Conservation (phyloP, 2,888 invertebrate species). For the Pheosia gnoma region DNA sequence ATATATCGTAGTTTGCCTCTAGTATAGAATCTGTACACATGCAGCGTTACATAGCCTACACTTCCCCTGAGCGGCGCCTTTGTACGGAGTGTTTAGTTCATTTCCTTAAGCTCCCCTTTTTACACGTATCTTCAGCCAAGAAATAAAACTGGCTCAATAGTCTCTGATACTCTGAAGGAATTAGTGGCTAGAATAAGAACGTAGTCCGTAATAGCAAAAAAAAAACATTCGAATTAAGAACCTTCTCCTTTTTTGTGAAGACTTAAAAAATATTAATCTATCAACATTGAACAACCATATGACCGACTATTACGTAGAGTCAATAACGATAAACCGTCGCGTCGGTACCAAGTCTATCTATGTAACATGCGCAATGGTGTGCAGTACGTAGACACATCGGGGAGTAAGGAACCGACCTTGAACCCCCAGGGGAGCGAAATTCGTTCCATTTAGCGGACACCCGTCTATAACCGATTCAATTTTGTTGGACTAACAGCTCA, state of each 20-base stretch:
- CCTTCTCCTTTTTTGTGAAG: too few relatives aligned
- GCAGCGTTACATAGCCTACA: neutral
- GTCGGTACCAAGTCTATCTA: conserved; percentile 4
- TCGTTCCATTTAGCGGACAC: conserved; percentile 39
- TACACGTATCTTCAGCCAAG: neutral
- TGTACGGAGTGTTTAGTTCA: neutral
- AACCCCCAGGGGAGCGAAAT: conserved; percentile 44
- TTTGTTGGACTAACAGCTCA: conserved; percentile 15
- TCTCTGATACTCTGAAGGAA: neutral
- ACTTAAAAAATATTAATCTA: too few relatives aligned
- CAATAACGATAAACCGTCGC: neutral
- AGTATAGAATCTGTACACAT: neutral
- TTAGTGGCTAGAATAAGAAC: too few relatives aligned
- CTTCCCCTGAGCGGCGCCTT: neutral
- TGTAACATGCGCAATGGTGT: neutral
- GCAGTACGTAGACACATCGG: conserved; percentile 24
- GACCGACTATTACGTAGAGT: too few relatives aligned
- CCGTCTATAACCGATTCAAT: conserved; percentile 34
- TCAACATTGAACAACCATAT: too few relatives aligned
- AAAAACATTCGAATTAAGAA: too few relatives aligned
- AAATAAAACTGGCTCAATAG: conserved; percentile 1
- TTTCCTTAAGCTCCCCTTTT: neutral
- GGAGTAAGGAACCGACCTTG: conserved; percentile 42
- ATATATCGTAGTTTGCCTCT: too few relatives aligned
- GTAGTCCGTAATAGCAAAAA: too few relatives aligned